phyloP scores from a whole-genome alignment of 2,113 vertebrate species.

The Gymnogyps californianus region DNA sequence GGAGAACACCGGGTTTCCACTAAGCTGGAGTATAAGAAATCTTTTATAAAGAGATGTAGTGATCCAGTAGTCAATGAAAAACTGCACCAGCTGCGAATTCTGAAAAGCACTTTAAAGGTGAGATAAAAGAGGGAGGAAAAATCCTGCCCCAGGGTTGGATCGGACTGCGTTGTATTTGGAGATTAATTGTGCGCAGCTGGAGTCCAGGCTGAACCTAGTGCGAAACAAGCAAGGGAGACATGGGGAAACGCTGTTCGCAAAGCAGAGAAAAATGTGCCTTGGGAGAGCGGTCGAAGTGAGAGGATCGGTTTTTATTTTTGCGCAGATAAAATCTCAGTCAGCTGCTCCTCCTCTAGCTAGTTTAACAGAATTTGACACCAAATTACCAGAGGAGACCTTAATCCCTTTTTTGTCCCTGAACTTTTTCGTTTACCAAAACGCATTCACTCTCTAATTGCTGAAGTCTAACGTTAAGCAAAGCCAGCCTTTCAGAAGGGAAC shows the following conservation, averaged over 20 bases:
- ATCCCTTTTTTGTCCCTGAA: neutral
- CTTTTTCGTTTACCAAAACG: constrained; percentile 3
- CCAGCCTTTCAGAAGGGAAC: neutral
- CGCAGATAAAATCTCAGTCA: neutral
- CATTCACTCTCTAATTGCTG: neutral
- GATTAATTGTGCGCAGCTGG: neutral
- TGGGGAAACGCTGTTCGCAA: neutral
- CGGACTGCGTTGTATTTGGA: neutral
- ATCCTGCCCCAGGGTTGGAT: neutral
- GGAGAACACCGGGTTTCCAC: constrained; percentile 87
- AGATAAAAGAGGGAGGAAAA: constrained; percentile 55
- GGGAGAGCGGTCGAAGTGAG: neutral
- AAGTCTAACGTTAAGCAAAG: neutral
- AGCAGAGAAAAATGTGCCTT: neutral
- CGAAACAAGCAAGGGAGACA: neutral
- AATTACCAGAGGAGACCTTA: neutral
- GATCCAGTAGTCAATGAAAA: constrained; percentile 96
- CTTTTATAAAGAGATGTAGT: constrained; percentile 89
- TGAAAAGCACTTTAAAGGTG: constrained; percentile 98
- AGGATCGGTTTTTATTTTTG: constrained; percentile 7
- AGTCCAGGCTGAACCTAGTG: neutral
- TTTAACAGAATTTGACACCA: constrained; percentile 9
- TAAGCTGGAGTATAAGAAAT: constrained; percentile 91
- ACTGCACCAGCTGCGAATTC: constrained; percentile 92
- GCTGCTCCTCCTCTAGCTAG: neutral